Percentiles rank a stretch among this genome's conserved stretches.
These are phyloP conservation scores for Periophthalmus magnuspinnatus DNA, from an alignment of 2,797 vertebrate genomes.

Conservation along the genomic window DNA sequence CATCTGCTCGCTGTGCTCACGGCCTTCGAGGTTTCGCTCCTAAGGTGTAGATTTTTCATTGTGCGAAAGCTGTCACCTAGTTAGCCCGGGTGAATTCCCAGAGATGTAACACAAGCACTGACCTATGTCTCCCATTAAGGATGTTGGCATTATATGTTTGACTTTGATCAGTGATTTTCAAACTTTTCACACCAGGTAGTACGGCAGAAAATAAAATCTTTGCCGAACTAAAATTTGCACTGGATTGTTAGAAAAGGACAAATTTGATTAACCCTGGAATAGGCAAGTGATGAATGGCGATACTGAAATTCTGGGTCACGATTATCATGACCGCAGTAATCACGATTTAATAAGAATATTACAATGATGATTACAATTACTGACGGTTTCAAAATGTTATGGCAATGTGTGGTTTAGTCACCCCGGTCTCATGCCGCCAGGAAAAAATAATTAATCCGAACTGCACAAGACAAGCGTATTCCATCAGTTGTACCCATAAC, in stretches of 20 bases:
- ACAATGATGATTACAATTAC: no score
- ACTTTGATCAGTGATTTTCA: background rate
- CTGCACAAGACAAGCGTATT: no score
- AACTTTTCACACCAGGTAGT: background rate
- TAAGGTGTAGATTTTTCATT: constrained; percentile 12
- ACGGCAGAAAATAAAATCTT: background rate
- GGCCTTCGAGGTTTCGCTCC: constrained; percentile 1
- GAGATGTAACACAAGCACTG: constrained; percentile 5
- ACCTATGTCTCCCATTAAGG: constrained; percentile 19
- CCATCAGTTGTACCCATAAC: background rate
- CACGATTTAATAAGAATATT: no score
- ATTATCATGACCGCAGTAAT: no score
- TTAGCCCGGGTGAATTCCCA: constrained; percentile 20
- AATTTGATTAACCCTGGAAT: background rate
- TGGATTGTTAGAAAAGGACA: background rate
- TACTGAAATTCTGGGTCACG: no score
- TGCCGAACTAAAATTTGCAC: background rate
- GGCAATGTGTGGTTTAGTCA: no score
- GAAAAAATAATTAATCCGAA: no score
- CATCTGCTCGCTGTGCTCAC: constrained; percentile 11
- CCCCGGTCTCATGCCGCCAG: no score
- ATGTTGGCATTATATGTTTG: constrained; percentile 15
- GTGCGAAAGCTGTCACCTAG: constrained; percentile 11
- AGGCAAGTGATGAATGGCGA: no score
- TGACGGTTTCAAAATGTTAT: no score